Conservation (phyloP, 2,797 vertebrate genomes). For the Carapus acus region DNA sequence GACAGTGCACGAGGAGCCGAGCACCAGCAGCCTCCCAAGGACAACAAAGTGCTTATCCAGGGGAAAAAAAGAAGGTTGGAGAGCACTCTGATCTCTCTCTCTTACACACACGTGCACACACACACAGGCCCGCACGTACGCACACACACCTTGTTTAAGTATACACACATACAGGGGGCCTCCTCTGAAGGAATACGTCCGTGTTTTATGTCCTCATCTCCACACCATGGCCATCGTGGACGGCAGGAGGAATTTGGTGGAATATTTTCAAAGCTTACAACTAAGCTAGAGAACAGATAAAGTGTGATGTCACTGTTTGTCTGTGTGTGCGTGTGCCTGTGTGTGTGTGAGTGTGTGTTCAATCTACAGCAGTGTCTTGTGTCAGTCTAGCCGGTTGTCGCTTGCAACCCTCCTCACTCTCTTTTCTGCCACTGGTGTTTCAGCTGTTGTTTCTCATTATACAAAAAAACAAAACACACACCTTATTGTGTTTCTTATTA, state of each 20-base stretch:
- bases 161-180: not conserved
- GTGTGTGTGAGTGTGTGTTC: no score
- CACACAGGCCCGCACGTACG: slow-evolving; percentile 5
- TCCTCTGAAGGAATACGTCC: no score
- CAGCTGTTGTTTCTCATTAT: slow-evolving; percentile 74
- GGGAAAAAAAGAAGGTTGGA: slow-evolving; percentile 51
- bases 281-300: no score
- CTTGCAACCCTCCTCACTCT: slow-evolving; percentile 51
- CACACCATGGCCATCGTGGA: no score
- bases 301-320: no score
- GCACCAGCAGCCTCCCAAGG: slow-evolving; percentile 70
- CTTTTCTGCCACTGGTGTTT: slow-evolving; percentile 62
- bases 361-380: not conserved
- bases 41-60: slow-evolving; percentile 72
- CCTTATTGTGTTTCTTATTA: slow-evolving; percentile 73
- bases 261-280: no score
- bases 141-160: slow-evolving; percentile 12
- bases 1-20: slow-evolving; percentile 58
- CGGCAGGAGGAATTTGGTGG: no score
- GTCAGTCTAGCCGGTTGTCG: slow-evolving; percentile 57
- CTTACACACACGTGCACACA: slow-evolving; percentile 25
- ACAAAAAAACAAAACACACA: slow-evolving; percentile 64
- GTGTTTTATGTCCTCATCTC: no score
- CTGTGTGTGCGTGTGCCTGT: no score
- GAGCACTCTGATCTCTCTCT: slow-evolving; percentile 46